These are phyloP conservation scores for Okapia johnstoni DNA, from an alignment of 2,113 vertebrate genomes.

Conservation along the genomic window DNA sequence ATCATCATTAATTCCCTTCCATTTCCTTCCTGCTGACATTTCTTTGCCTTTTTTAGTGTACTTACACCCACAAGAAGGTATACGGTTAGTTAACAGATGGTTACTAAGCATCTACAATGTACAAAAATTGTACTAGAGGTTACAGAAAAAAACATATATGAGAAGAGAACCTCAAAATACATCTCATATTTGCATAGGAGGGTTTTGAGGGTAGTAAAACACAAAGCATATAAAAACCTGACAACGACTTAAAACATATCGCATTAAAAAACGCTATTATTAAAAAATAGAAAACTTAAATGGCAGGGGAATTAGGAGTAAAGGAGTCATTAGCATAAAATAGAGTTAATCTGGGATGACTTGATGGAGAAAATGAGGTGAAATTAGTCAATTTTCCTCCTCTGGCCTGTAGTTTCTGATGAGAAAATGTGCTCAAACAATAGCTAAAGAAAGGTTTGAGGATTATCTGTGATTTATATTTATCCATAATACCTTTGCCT, in stretches of 20 bases:
- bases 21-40: slow-evolving; percentile 14
- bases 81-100: slow-evolving; percentile 1
- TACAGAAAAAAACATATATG: neutral
- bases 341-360: neutral
- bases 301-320: neutral
- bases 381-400: slow-evolving; percentile 26
- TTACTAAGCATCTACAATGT: neutral
- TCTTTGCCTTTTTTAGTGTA: neutral
- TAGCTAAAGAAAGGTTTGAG: neutral
- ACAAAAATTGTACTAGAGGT: neutral
- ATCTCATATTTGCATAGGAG: neutral
- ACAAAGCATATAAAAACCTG: neutral
- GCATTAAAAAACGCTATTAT: slow-evolving; percentile 13
- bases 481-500: neutral
- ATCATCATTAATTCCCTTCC: neutral
- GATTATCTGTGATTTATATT: neutral
- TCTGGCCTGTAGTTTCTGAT: neutral
- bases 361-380: neutral
- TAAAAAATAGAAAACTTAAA: slow-evolving; percentile 3
- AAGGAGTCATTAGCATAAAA: slow-evolving; percentile 1
- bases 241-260: neutral
- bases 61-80: neutral
- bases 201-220: neutral
- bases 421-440: neutral
- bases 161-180: neutral